Conservation (phyloP, 2,113 vertebrate species). For the Python bivittatus region DNA sequence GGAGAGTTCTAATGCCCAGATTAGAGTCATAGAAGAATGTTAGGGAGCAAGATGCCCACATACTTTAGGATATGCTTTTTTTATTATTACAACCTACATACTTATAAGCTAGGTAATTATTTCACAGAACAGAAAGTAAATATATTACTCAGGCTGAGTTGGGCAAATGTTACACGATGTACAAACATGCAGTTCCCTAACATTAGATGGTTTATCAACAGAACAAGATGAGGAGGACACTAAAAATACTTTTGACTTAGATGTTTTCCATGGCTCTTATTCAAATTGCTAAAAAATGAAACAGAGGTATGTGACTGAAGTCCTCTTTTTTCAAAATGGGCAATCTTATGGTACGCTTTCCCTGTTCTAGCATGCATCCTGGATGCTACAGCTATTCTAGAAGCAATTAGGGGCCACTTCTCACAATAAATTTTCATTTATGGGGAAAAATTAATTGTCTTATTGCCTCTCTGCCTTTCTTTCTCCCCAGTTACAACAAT, state of each 20-base stretch:
- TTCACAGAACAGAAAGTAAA: background rate
- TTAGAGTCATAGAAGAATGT: background rate
- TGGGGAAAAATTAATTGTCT: background rate
- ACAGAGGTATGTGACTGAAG: background rate
- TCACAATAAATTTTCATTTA: background rate
- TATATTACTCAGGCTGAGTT: background rate
- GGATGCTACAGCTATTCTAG: background rate
- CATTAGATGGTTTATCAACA: background rate
- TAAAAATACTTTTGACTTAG: background rate
- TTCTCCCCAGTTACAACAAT: too few species aligned
- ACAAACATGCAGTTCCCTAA: background rate
- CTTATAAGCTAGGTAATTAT: background rate
- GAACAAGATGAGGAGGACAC: background rate
- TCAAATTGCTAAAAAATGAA: background rate
- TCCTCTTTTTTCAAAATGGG: background rate
- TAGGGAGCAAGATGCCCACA: background rate
- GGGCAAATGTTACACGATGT: background rate
- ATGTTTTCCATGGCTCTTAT: background rate
- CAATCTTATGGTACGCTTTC: background rate
- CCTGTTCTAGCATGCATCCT: background rate
- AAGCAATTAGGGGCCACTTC: background rate
- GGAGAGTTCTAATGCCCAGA: background rate
- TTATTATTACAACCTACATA: background rate
- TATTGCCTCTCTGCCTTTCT: too few species aligned
- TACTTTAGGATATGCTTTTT: background rate